Percentiles rank a stretch among this genome's conserved stretches.
Evolutionary conservation across 2,113 vertebrate genomes (phyloP).

Genomic region (Gracilinanus agilis): DNA sequence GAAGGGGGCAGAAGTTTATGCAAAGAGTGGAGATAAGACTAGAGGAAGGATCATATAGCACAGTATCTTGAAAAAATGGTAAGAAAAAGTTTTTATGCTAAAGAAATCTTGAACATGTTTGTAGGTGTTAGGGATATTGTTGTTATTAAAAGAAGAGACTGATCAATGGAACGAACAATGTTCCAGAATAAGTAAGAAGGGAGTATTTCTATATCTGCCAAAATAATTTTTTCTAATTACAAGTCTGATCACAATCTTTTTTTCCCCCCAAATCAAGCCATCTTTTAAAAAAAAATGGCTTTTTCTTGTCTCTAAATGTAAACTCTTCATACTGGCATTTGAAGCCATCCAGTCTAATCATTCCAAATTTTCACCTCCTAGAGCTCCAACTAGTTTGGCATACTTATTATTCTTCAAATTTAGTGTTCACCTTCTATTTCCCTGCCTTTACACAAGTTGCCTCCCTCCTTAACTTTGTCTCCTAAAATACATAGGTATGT

Average conservation of each 20-base stretch:
- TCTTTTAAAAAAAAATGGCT: neutral
- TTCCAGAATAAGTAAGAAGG: neutral
- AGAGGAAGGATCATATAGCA: neutral
- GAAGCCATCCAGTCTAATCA: neutral
- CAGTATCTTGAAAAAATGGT: neutral
- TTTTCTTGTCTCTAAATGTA: neutral
- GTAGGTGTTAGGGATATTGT: neutral
- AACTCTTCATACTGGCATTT: neutral
- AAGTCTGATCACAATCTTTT: neutral
- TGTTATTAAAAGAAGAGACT: neutral
- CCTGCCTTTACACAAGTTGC: neutral
- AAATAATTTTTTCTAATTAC: neutral
- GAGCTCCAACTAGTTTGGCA: neutral
- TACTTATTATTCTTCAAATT: neutral
- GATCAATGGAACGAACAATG: neutral
- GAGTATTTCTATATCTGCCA: neutral
- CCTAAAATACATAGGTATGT: neutral
- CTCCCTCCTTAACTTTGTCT: neutral
- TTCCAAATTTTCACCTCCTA: neutral
- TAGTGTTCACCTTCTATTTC: neutral
- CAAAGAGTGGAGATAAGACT: neutral
- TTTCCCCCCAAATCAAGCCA: neutral
- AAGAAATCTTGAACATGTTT: neutral
- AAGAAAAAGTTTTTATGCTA: neutral
- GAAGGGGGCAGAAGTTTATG: neutral